Evolutionary conservation across 1,140 invertebrate genomes (phyloP).

Genomic region (Phthorimaea operculella): DNA sequence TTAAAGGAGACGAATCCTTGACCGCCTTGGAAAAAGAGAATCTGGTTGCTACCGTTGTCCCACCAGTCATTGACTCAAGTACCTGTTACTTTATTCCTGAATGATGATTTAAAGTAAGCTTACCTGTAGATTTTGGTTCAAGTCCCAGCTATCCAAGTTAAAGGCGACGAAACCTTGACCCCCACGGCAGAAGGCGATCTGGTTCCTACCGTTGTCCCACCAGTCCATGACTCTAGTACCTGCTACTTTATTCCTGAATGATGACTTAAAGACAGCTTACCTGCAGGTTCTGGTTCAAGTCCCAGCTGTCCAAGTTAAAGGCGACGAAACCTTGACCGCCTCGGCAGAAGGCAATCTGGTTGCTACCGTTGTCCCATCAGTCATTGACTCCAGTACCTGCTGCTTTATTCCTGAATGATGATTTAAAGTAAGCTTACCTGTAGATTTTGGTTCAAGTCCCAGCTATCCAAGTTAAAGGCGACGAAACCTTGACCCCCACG

Average conservation of each 20-base stretch:
- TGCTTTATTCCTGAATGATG: too few species aligned
- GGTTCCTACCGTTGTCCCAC: conserved; percentile 79
- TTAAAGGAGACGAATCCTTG: too few species aligned
- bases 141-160: conserved; percentile 70
- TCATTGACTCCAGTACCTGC: conserved; percentile 66
- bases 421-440: too few species aligned
- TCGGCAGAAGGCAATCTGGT: conserved; percentile 82
- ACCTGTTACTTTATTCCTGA: too few species aligned
- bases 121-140: conserved; percentile 70
- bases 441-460: conserved; percentile 68
- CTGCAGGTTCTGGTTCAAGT: conserved; percentile 68
- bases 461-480: conserved; percentile 74
- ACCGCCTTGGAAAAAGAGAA: too few species aligned
- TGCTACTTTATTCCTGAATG: too few species aligned
- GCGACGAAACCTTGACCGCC: conserved; percentile 77
- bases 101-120: too few species aligned
- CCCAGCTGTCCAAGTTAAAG: conserved; percentile 72
- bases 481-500: conserved; percentile 77
- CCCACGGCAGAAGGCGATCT: conserved; percentile 81
- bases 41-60: too few species aligned
- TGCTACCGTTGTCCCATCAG: conserved; percentile 80
- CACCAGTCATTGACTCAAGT: too few species aligned
- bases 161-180: conserved; percentile 77
- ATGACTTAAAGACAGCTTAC: too few species aligned
- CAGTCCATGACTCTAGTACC: conserved; percentile 70